These are phyloP conservation scores for Nothura maculosa DNA, from an alignment of 2,797 vertebrate genomes.

Conservation along the genomic window DNA sequence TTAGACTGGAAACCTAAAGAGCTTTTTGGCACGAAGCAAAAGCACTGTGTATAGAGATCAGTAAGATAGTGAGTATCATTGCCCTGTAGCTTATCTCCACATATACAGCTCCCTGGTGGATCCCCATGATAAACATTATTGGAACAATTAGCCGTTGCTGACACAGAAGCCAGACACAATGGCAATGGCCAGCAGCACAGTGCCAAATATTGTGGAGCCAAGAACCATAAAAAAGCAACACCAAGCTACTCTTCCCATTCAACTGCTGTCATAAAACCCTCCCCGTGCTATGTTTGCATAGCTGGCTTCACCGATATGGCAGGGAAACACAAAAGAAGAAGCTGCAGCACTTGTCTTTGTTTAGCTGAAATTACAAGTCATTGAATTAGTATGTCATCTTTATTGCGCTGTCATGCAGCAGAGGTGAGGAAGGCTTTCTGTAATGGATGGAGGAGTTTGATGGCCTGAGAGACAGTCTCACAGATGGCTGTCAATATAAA, in stretches of 20 bases:
- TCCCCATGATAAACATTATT: slow-evolving; percentile 90
- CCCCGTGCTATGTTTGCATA: slow-evolving; percentile 87
- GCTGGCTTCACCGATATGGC: slow-evolving; percentile 87
- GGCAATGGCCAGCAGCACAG: slow-evolving; percentile 79
- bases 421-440: slow-evolving; percentile 83
- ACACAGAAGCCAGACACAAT: slow-evolving; percentile 87
- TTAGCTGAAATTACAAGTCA: slow-evolving; percentile 89
- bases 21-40: slow-evolving; percentile 82
- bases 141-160: slow-evolving; percentile 88
- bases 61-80: slow-evolving; percentile 85
- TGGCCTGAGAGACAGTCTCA: slow-evolving; percentile 85
- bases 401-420: slow-evolving; percentile 86
- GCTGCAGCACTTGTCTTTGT: slow-evolving; percentile 85
- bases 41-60: slow-evolving; percentile 85
- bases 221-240: slow-evolving; percentile 86
- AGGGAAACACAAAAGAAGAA: slow-evolving; percentile 84
- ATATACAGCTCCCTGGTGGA: slow-evolving; percentile 89
- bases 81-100: slow-evolving; percentile 88
- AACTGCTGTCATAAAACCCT: slow-evolving; percentile 86
- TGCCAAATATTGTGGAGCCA: slow-evolving; percentile 86
- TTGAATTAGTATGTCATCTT: slow-evolving; percentile 92
- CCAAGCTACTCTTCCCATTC: slow-evolving; percentile 83
- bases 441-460: slow-evolving; percentile 88
- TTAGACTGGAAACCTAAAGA: slow-evolving; percentile 79
- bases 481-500: slow-evolving; percentile 87